These are phyloP conservation scores for Cerastis rubricosa DNA, from an alignment of 2,888 invertebrate genomes.

Conservation along the genomic window DNA sequence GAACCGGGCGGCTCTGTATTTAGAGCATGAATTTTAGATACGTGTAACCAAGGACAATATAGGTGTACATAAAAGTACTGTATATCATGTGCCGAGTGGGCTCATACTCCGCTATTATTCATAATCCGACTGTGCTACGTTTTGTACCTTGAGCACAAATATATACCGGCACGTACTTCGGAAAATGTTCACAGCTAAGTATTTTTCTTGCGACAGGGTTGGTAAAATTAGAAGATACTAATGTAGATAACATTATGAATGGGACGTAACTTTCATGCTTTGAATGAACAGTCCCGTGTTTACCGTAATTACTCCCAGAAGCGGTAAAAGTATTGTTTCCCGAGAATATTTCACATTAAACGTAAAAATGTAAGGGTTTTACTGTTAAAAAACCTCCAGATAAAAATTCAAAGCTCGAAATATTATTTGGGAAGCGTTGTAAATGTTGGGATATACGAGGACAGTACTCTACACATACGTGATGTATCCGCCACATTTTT, in stretches of 20 bases:
- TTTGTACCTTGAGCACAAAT: constrained; percentile 57
- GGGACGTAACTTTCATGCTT: constrained; percentile 36
- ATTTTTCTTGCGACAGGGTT: constrained; percentile 51
- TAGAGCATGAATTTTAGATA: constrained; percentile 84
- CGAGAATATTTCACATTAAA: constrained; percentile 17
- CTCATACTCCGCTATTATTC: constrained; percentile 65
- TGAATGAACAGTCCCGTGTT: constrained; percentile 22
- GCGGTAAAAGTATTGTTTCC: constrained; percentile 28
- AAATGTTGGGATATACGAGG: constrained; percentile 52
- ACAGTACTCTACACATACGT: constrained; percentile 62
- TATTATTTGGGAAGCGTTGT: constrained; percentile 53
- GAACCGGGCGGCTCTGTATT: constrained; percentile 77
- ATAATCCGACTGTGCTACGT: constrained; percentile 64
- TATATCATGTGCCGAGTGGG: constrained; percentile 69
- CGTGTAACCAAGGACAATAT: constrained; percentile 76
- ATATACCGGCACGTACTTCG: constrained; percentile 35
- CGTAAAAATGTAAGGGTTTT: constrained; percentile 22
- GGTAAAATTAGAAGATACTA: constrained; percentile 32
- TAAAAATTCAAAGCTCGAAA: constrained; percentile 54
- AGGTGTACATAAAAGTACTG: constrained; percentile 69
- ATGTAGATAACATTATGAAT: constrained; percentile 56
- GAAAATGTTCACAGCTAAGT: constrained; percentile 56
- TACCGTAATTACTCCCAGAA: constrained; percentile 27
- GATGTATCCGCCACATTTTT: constrained; percentile 63
- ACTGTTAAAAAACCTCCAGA: constrained; percentile 35